phyloP scores from a whole-genome alignment of 2,113 vertebrate genomes.

The Steatornis caripensis region DNA sequence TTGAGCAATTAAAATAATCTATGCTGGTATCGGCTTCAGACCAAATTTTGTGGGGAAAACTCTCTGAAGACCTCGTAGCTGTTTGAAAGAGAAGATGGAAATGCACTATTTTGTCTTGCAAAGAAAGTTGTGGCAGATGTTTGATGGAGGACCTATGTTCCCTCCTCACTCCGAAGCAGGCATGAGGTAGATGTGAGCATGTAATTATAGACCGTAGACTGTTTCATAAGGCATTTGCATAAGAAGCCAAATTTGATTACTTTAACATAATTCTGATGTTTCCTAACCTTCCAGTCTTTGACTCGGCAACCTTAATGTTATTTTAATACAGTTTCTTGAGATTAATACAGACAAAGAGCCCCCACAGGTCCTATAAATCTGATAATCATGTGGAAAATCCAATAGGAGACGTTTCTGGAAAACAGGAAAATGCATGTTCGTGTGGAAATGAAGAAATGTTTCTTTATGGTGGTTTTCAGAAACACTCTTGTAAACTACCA shows the following conservation, averaged over 20 bases:
- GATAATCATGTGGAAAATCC: conserved; percentile 16
- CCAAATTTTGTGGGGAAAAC: background rate
- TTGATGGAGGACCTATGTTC: background rate
- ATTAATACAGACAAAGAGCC: conserved; percentile 15
- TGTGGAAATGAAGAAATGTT: background rate
- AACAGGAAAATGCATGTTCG: background rate
- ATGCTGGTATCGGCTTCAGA: background rate
- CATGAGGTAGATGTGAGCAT: background rate
- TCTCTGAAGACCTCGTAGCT: background rate
- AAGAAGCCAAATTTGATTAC: conserved; percentile 8
- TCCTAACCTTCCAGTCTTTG: conserved; percentile 12
- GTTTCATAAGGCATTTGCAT: conserved; percentile 28
- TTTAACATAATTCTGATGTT: conserved; percentile 32
- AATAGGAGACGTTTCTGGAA: background rate
- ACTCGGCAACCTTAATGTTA: conserved; percentile 18
- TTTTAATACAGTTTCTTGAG: conserved; percentile 26
- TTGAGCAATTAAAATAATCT: rapidly evolving
- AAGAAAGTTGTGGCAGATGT: background rate
- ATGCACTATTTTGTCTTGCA: background rate
- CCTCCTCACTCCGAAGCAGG: background rate
- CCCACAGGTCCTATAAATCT: conserved; percentile 18
- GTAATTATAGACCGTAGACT: background rate
- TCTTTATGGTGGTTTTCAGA: background rate
- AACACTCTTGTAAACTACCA: background rate
- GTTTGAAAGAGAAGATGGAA: background rate